phyloP scores from a whole-genome alignment of 1,140 invertebrate genomes.

The Tetraneura akinire region DNA sequence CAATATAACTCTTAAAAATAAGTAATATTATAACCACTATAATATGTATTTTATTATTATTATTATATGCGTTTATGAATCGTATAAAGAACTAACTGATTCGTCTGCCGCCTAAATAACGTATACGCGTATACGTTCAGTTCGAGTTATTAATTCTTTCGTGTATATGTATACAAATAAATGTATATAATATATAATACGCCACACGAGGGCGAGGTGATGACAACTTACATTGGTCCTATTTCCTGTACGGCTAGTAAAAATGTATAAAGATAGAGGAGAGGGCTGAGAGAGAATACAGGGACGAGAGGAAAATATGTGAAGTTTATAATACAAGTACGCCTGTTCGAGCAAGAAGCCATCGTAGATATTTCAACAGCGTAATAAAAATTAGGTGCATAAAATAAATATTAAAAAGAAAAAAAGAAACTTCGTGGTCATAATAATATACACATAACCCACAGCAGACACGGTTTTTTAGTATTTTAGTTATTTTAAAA shows the following conservation, averaged over 20 bases:
- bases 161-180: too few relatives aligned
- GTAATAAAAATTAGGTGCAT: slow-evolving; percentile 49
- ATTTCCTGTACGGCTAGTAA: slow-evolving; percentile 47
- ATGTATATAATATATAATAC: too few relatives aligned
- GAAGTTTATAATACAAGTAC: slow-evolving; percentile 46
- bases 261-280: slow-evolving; percentile 31
- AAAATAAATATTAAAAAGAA: slow-evolving; percentile 44
- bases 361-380: slow-evolving; percentile 48
- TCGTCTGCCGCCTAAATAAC: neutral
- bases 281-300: slow-evolving; percentile 11
- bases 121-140: slow-evolving; percentile 18
- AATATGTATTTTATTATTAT: slow-evolving; percentile 27
- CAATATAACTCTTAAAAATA: slow-evolving; percentile 28
- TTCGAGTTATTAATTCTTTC: slow-evolving; percentile 36
- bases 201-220: slow-evolving; percentile 38
- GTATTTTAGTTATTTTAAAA: slow-evolving; percentile 16
- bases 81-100: slow-evolving; percentile 12
- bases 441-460: slow-evolving; percentile 27
- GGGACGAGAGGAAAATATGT: slow-evolving; percentile 16
- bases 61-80: slow-evolving; percentile 26
- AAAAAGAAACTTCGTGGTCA: slow-evolving; percentile 36
- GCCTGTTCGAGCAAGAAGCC: slow-evolving; percentile 36
- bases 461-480: slow-evolving; percentile 14
- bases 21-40: neutral
- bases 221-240: slow-evolving; percentile 49